Conservation (phyloP, 2,797 vertebrate species). For the Pseudocheirus occidentalis region DNA sequence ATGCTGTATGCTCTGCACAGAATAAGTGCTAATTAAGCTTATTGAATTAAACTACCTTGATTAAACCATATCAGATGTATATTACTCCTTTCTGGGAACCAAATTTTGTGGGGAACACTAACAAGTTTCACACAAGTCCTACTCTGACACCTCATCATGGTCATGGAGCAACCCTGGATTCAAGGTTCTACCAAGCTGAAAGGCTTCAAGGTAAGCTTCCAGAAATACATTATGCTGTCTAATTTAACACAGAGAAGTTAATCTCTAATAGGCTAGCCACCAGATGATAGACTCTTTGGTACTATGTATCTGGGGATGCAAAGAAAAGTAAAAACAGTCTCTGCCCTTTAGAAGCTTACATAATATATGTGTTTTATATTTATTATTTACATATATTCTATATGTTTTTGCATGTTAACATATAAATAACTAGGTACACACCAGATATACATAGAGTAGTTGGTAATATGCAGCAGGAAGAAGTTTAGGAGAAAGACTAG, state of each 20-base stretch:
- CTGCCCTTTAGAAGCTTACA: neutral
- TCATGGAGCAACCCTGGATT: neutral
- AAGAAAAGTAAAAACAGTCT: neutral
- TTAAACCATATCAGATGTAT: neutral
- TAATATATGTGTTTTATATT: neutral
- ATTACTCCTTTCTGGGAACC: neutral
- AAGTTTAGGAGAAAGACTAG: neutral
- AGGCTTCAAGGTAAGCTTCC: neutral
- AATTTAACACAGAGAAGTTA: neutral
- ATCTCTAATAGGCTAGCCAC: neutral
- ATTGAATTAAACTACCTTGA: neutral
- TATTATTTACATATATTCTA: neutral
- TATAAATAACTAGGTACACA: neutral
- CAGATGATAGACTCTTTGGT: neutral
- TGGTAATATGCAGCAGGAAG: neutral
- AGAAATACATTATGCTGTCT: neutral
- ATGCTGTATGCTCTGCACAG: neutral
- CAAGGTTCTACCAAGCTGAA: neutral
- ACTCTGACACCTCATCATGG: neutral
- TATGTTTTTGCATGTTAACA: neutral
- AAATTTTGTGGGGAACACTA: neutral
- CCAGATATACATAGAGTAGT: neutral
- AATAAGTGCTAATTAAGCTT: neutral
- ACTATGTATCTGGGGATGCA: neutral
- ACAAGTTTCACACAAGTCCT: neutral